Evolutionary conservation across 2,113 vertebrate genomes (phyloP).

Genomic region (Catagonus wagneri): DNA sequence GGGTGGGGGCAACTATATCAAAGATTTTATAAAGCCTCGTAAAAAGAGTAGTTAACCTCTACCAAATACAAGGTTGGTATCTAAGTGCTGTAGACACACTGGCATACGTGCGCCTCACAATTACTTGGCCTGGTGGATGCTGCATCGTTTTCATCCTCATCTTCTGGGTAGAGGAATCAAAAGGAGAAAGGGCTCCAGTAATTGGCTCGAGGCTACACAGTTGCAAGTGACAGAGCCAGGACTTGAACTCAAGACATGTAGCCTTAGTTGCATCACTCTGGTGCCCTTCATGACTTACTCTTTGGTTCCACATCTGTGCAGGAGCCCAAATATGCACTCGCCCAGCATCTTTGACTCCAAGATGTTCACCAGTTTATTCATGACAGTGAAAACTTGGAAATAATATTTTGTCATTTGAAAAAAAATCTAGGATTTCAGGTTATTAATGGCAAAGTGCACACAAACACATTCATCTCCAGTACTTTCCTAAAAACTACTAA

Average conservation of each 20-base stretch:
- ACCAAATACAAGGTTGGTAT: neutral
- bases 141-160: accelerated
- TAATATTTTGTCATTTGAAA: neutral
- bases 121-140: accelerated
- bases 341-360: neutral
- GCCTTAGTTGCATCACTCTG: accelerated
- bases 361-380: too few relatives aligned
- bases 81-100: too few relatives aligned
- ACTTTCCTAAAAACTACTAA: neutral
- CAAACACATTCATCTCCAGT: neutral
- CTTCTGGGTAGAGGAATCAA: too few relatives aligned
- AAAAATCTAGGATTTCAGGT: neutral
- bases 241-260: neutral
- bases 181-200: neutral
- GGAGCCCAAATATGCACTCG: accelerated
- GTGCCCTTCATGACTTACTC: accelerated
- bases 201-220: accelerated
- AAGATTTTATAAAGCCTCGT: neutral
- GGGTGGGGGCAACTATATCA: neutral
- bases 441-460: neutral
- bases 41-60: neutral
- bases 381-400: neutral
- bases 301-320: neutral
- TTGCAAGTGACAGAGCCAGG: neutral
- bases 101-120: accelerated